A percentile compares a stretch with the other conserved stretches of the same genome.
These are phyloP conservation scores for Drosophila sordidula DNA, from an alignment of 2,888 invertebrate genomes.

Conservation along the genomic window DNA sequence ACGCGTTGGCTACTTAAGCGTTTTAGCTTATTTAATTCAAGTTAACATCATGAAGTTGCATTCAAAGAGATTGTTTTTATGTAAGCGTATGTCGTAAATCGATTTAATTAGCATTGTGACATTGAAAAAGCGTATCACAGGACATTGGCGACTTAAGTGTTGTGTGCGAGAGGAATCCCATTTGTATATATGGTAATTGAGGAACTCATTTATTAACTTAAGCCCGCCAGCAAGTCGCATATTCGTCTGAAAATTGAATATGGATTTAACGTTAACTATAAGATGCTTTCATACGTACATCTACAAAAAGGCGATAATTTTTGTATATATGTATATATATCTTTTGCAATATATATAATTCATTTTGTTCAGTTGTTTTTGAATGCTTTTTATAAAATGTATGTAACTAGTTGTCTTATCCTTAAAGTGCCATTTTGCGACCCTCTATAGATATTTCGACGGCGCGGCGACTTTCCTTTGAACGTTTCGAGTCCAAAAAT, in stretches of 20 bases:
- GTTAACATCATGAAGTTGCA: not conserved
- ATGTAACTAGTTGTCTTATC: conserved; percentile 20
- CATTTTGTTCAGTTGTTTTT: conserved; percentile 50
- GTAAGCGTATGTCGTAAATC: conserved; percentile 5
- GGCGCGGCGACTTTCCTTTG: conserved; percentile 92
- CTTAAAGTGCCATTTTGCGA: conserved; percentile 96
- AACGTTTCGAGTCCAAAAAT: conserved; percentile 93
- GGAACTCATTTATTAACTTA: conserved; percentile 35
- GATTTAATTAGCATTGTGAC: conserved; percentile 19
- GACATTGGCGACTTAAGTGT: conserved; percentile 35
- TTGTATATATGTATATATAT: conserved; percentile 34
- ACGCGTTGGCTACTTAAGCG: not conserved
- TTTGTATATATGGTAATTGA: conserved; percentile 14
- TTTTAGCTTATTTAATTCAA: not conserved
- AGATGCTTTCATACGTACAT: conserved; percentile 16
- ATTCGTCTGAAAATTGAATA: conserved; percentile 21
- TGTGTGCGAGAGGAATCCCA: conserved; percentile 13
- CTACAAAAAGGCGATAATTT: conserved; percentile 23
- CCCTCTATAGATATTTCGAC: conserved; percentile 98
- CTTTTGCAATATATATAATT: conserved; percentile 27
- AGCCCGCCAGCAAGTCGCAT: conserved; percentile 17
- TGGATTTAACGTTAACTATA: conserved; percentile 5
- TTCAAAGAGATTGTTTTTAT: not conserved
- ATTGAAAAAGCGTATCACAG: conserved; percentile 41
- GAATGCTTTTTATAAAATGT: conserved; percentile 17